Percentiles rank a stretch among this genome's conserved stretches.
These are phyloP conservation scores for Oceanites oceanicus DNA, from an alignment of 2,113 vertebrate genomes.

Conservation along the genomic window DNA sequence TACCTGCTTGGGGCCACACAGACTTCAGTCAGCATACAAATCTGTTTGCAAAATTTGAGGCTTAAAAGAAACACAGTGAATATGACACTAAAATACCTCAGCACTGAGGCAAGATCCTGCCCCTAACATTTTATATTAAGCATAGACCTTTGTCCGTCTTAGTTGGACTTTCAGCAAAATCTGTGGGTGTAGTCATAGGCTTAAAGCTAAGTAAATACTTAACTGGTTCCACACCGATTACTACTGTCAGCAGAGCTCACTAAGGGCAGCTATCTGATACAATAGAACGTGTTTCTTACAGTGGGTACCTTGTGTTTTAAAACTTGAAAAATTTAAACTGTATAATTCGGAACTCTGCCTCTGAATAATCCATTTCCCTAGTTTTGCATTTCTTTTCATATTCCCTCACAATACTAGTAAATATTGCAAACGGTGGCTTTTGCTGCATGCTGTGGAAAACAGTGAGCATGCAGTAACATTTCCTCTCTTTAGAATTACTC, in stretches of 20 bases:
- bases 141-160: neutral
- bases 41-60: neutral
- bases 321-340: neutral
- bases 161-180: neutral
- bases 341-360: neutral
- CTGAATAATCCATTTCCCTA: neutral
- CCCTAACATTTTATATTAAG: neutral
- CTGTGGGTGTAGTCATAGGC: neutral
- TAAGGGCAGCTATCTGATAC: neutral
- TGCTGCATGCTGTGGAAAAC: neutral
- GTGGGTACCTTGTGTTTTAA: neutral
- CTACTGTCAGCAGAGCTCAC: neutral
- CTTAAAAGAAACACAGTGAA: neutral
- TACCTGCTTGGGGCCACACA: neutral
- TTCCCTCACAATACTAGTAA: neutral
- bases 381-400: neutral
- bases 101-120: neutral
- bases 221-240: neutral
- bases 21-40: neutral
- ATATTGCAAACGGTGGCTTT: neutral
- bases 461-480: neutral
- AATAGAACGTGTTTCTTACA: neutral
- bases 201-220: slow-evolving; percentile 2
- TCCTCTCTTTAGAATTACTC: neutral
- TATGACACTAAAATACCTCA: slow-evolving; percentile 2